These are phyloP conservation scores for Pseudococcus viburni DNA, from an alignment of 2,888 invertebrate genomes.

Conservation along the genomic window DNA sequence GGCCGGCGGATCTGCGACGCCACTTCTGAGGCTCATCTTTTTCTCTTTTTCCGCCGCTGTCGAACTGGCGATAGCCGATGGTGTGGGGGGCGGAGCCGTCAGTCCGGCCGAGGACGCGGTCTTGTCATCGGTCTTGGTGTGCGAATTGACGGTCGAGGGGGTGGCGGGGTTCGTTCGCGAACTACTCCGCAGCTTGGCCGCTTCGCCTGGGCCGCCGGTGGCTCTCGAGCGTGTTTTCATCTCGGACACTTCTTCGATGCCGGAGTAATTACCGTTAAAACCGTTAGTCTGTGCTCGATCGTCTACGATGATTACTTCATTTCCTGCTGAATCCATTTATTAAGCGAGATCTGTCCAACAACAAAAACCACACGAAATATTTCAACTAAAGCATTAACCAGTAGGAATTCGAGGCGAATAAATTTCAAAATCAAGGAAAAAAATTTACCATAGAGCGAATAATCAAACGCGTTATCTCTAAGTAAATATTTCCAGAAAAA, in stretches of 20 bases:
- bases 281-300: constrained; percentile 51
- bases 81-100: neutral
- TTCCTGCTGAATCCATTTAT: constrained; percentile 64
- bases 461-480: neutral
- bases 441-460: neutral
- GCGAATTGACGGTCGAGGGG: neutral
- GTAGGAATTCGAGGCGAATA: neutral
- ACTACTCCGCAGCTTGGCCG: constrained; percentile 13
- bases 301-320: constrained; percentile 62
- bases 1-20: neutral
- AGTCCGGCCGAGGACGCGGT: neutral
- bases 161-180: neutral
- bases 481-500: neutral
- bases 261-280: constrained; percentile 57
- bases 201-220: neutral
- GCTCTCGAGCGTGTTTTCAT: constrained; percentile 62
- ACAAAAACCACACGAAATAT: constrained; percentile 66
- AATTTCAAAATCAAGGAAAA: neutral
- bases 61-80: neutral
- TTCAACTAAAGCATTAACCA: constrained; percentile 56
- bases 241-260: constrained; percentile 27
- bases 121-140: neutral
- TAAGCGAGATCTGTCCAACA: constrained; percentile 62
- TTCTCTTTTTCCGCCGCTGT: constrained; percentile 20
- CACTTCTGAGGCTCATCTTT: neutral